A percentile compares a stretch with the other conserved stretches of the same genome.
Conservation (phyloP, 2,113 vertebrate genomes). For the Pyxicephalus adspersus region DNA sequence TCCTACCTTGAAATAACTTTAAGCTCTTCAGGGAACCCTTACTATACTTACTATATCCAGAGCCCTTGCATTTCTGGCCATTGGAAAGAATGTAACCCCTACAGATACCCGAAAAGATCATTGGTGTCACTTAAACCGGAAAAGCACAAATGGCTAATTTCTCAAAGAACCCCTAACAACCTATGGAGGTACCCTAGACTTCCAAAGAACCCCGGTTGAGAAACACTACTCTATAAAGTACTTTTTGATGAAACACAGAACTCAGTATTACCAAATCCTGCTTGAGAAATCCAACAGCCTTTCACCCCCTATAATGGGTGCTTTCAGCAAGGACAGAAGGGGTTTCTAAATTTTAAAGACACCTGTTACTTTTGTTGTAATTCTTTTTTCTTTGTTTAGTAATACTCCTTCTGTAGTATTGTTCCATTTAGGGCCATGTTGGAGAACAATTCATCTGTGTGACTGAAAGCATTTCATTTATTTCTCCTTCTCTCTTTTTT, state of each 20-base stretch:
- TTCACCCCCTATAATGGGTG: neutral
- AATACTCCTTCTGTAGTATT: neutral
- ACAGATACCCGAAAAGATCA: too few relatives aligned
- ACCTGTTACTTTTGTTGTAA: neutral
- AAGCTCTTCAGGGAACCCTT: too few relatives aligned
- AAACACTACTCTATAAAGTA: slow-evolving; percentile 17
- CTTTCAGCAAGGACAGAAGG: slow-evolving; percentile 28
- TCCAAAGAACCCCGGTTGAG: too few relatives aligned
- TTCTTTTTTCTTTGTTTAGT: neutral
- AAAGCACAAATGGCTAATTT: too few relatives aligned
- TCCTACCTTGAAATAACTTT: too few relatives aligned
- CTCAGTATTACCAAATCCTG: neutral
- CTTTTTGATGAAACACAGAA: neutral
- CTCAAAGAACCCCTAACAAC: too few relatives aligned
- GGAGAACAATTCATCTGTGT: neutral
- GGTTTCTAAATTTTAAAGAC: neutral
- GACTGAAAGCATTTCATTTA: neutral
- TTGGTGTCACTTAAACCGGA: too few relatives aligned
- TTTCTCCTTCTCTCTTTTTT: slow-evolving; percentile 7
- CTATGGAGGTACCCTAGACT: too few relatives aligned
- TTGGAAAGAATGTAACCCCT: too few relatives aligned
- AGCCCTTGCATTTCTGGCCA: too few relatives aligned
- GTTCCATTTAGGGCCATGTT: neutral
- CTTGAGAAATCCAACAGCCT: neutral
- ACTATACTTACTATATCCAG: too few relatives aligned